These are phyloP conservation scores for Platichthys flesus DNA, from an alignment of 2,113 vertebrate genomes.

Conservation along the genomic window DNA sequence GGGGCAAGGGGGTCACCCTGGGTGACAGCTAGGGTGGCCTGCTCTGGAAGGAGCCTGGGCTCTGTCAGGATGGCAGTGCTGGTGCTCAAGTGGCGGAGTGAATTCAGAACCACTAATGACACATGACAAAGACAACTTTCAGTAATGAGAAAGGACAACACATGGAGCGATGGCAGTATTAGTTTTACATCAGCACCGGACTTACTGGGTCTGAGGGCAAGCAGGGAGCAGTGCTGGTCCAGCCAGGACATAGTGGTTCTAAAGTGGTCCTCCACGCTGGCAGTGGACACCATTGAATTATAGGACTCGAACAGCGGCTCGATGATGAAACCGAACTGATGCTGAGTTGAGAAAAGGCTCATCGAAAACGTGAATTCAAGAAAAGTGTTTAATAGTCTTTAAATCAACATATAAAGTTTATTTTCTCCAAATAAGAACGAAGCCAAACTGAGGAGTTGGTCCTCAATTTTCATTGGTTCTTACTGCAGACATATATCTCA, in stretches of 20 bases:
- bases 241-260: slow-evolving; percentile 93
- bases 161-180: neutral
- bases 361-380: neutral
- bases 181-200: slow-evolving; percentile 23
- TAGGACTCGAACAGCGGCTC: slow-evolving; percentile 97
- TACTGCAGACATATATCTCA: no score
- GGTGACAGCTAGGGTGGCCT: slow-evolving; percentile 87
- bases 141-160: neutral
- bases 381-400: neutral
- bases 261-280: slow-evolving; percentile 90
- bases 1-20: slow-evolving; percentile 63
- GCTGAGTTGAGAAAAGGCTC: slow-evolving; percentile 80
- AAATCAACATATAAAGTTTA: neutral
- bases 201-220: slow-evolving; percentile 91
- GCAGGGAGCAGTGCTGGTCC: slow-evolving; percentile 95
- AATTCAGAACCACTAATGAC: slow-evolving; percentile 89
- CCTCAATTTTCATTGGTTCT: no score
- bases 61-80: slow-evolving; percentile 93
- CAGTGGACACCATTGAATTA: slow-evolving; percentile 94
- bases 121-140: neutral
- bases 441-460: neutral
- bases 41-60: slow-evolving; percentile 88
- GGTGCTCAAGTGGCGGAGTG: slow-evolving; percentile 93
- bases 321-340: slow-evolving; percentile 95
- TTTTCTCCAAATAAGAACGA: neutral